phyloP scores from a whole-genome alignment of 2,113 vertebrate genomes.

The Vicugna pacos region DNA sequence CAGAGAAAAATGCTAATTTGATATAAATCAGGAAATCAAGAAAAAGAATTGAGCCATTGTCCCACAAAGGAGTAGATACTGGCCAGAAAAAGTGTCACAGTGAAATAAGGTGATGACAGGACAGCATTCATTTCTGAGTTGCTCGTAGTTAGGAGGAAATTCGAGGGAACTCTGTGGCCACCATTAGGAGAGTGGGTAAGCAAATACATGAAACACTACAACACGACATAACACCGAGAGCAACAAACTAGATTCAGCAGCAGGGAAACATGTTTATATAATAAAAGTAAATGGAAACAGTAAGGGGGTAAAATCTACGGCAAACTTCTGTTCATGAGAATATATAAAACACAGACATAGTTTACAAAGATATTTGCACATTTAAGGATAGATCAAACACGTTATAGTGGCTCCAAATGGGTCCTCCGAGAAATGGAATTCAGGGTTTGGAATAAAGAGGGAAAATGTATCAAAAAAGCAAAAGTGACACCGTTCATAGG shows the following conservation, averaged over 20 bases:
- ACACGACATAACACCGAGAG: background rate
- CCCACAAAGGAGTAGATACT: background rate
- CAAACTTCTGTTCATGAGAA: background rate
- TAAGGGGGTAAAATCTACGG: background rate
- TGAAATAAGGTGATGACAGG: background rate
- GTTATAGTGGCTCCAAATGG: background rate
- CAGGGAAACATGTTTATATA: background rate
- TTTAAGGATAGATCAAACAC: background rate
- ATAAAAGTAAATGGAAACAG: background rate
- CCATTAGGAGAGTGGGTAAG: background rate
- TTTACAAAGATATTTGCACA: background rate
- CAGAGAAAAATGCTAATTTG: background rate
- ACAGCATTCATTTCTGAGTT: background rate
- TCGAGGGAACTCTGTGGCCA: background rate
- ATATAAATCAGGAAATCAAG: background rate
- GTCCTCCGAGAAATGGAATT: background rate
- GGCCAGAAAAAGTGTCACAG: background rate
- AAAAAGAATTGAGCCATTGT: background rate
- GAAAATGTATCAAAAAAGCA: background rate
- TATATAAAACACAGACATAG: background rate
- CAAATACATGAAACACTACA: background rate
- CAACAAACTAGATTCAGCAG: background rate
- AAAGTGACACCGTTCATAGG: background rate
- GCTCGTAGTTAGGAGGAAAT: background rate
- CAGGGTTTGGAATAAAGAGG: too few relatives aligned